Evolutionary conservation across 2,888 invertebrate genomes (phyloP), one percentile per base, ranked within the genome.

Genomic region (Amphipoea lucens): DNA sequence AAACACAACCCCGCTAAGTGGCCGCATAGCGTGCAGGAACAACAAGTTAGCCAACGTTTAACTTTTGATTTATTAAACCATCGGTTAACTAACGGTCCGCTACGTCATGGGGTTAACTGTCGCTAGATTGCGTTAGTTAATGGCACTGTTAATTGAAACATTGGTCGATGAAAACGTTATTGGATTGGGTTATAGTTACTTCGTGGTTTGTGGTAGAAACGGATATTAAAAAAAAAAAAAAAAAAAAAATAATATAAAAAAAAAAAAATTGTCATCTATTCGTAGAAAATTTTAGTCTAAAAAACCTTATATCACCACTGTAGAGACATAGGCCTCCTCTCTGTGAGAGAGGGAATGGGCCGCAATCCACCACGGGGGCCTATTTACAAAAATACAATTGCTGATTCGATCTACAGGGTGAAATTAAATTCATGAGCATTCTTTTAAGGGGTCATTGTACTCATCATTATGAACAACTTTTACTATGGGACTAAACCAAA

Each of bases 61-160:
- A 94, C 93, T 90, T 95, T 93, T 96, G 96, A 96, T 96, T 96
- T 96, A 96, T 95, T 94, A 93, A 89, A 90, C 91, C 91, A 87
- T 91, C 89, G 90, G 88, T 87, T 91, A 92, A 90, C 92, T 90
- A 89, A 86, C 88, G 85, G 86, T 82, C 72, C 23, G 40, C 72
- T 82, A 65, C 88, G 54, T 82, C 87, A 79, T 57, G 60, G 85
- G 87, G 85, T 87, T 81, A 86, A 85, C 82, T 82, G 76, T 76
- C 73, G 17, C 54, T 60, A 62, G 20, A 42, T 66, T 75, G 65
- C 54, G 14, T 51, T 42, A 29, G 20, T 75, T 73, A 75, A 79
- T 84, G 45, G 69, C 45, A 4, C 14, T 6, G 74, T 67, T 71
- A 65, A 84, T 81, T 74, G 68, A 76, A 76, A 69, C 77, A 81